A percentile compares a stretch with the other conserved stretches of the same genome.
These are phyloP conservation scores for Cebus imitator DNA, from an alignment of 2,113 vertebrate species.

Conservation along the genomic window DNA sequence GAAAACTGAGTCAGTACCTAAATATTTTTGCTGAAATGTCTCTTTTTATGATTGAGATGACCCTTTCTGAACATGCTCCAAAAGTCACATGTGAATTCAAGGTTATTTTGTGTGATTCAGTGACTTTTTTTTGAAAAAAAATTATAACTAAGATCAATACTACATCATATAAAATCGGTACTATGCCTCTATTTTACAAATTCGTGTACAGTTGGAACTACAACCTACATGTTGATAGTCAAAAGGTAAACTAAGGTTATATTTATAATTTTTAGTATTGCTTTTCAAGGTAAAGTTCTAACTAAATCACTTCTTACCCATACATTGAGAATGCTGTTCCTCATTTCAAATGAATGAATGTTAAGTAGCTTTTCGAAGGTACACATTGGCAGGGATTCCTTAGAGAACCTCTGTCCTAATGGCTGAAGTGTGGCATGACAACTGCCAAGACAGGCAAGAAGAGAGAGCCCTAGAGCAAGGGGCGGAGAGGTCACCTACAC, in stretches of 20 bases:
- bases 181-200: background rate
- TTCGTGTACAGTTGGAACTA: background rate
- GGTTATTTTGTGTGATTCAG: background rate
- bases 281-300: conserved; percentile 13
- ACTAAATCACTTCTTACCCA: background rate
- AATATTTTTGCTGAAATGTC: background rate
- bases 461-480: too few species aligned
- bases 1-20: background rate
- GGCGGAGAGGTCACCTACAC: background rate
- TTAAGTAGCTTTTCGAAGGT: background rate
- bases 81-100: background rate
- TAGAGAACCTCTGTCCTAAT: too few species aligned
- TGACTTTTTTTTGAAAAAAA: background rate
- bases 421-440: background rate
- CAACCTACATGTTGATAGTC: background rate
- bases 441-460: background rate
- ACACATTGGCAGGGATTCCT: background rate
- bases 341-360: background rate
- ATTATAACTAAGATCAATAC: background rate
- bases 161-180: background rate
- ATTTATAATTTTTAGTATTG: background rate
- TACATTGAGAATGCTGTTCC: background rate
- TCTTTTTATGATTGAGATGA: background rate
- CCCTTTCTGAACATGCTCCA: background rate
- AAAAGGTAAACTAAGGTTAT: background rate